Evolutionary conservation across 2,888 invertebrate genomes (phyloP).

Genomic region (Parnassius smintheus): DNA sequence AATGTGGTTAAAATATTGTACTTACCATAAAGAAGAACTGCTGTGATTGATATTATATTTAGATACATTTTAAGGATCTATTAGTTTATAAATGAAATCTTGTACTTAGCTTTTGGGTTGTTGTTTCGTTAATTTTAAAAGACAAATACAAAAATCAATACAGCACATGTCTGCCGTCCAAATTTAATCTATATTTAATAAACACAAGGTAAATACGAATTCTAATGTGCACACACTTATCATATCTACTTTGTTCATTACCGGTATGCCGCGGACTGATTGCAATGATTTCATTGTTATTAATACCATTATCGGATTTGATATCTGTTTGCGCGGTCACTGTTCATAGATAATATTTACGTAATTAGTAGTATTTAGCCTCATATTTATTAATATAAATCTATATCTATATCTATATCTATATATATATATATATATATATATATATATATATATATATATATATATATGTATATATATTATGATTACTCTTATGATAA

Average conservation of each 20-base stretch:
- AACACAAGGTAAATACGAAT: slow-evolving; percentile 14
- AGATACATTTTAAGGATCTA: slow-evolving; percentile 14
- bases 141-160: slow-evolving; percentile 4
- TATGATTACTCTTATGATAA: no score
- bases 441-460: no score
- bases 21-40: slow-evolving; percentile 15
- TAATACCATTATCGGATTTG: slow-evolving; percentile 24
- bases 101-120: not conserved
- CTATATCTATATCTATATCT: no score
- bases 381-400: no score
- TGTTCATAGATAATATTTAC: slow-evolving; percentile 15
- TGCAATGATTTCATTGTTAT: slow-evolving; percentile 45
- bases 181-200: slow-evolving; percentile 14
- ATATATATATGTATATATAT: no score
- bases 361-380: slow-evolving; percentile 8
- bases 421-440: no score
- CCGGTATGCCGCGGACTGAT: slow-evolving; percentile 45
- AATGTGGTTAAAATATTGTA: not conserved
- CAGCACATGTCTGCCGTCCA: slow-evolving; percentile 6
- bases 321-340: slow-evolving; percentile 16
- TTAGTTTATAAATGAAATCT: not conserved
- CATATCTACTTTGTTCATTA: slow-evolving; percentile 40
- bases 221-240: slow-evolving; percentile 17
- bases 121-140: slow-evolving; percentile 7
- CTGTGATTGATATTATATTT: slow-evolving; percentile 17